A percentile compares a stretch with the other conserved stretches of the same genome.
These are phyloP conservation scores for Dolichoris vasculosae DNA, from an alignment of 1,140 invertebrate genomes.

Conservation along the genomic window DNA sequence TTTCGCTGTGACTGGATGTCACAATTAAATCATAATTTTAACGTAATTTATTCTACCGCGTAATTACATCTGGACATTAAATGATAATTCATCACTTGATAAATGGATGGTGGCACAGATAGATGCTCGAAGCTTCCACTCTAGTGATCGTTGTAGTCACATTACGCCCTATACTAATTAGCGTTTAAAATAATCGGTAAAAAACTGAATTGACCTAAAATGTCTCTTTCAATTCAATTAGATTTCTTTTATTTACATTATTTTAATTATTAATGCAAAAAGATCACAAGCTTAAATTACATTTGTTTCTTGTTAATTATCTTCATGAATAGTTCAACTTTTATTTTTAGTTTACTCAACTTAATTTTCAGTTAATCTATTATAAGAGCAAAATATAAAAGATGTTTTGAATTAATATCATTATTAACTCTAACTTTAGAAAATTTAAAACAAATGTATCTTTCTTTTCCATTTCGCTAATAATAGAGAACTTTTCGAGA, in stretches of 20 bases:
- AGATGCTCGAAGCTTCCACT: not conserved
- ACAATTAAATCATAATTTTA: conserved; percentile 34
- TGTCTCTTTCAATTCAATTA: not conserved
- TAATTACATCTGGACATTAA: conserved; percentile 19
- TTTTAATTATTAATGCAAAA: not conserved
- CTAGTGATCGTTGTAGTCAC: not conserved
- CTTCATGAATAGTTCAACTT: not conserved
- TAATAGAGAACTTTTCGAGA: not conserved
- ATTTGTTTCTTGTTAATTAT: not conserved
- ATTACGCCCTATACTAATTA: not conserved
- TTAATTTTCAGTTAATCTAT: not conserved
- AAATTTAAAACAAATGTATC: not conserved
- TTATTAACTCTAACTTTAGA: not conserved
- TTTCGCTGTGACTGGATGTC: not conserved
- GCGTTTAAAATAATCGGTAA: not conserved
- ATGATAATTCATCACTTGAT: conserved; percentile 44
- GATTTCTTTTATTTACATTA: not conserved
- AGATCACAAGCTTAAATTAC: not conserved
- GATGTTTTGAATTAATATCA: not conserved
- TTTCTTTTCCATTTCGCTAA: not conserved
- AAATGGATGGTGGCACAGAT: conserved; percentile 9
- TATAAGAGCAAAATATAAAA: not conserved
- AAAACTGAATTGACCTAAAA: not conserved
- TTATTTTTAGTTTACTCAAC: not conserved
- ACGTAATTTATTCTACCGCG: conserved; percentile 29